These are phyloP conservation scores for Liparis tanakae DNA, from an alignment of 2,797 vertebrate genomes.

Conservation along the genomic window DNA sequence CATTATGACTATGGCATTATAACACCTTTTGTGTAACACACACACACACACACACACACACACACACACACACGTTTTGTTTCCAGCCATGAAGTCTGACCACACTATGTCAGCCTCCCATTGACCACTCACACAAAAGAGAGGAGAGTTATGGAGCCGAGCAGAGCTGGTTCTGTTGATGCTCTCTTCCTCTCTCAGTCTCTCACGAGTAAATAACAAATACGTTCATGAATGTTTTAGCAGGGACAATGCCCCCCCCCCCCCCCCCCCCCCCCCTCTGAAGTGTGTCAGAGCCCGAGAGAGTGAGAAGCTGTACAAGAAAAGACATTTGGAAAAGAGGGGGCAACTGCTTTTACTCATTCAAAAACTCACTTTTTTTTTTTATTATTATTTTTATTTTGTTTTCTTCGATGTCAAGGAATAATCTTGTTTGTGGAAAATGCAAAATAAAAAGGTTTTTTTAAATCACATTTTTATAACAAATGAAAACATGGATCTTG, in stretches of 20 bases:
- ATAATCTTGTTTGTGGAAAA: no score
- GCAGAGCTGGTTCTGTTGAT: constrained; percentile 31
- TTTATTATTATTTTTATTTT: no score
- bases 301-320: constrained; percentile 42
- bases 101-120: constrained; percentile 46
- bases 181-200: constrained; percentile 17
- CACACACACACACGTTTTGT: constrained; percentile 46
- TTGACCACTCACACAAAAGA: constrained; percentile 57
- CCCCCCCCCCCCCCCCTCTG: constrained; percentile 55
- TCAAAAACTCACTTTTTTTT: constrained; percentile 23
- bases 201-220: constrained; percentile 67
- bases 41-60: constrained; percentile 19
- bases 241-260: constrained; percentile 57
- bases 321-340: constrained; percentile 24
- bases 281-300: constrained; percentile 68
- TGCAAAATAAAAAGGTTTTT: no score
- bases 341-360: constrained; percentile 26
- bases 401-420: no score
- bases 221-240: constrained; percentile 75
- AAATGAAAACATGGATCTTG: constrained; percentile 2
- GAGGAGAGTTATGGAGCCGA: constrained; percentile 41
- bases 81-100: constrained; percentile 51
- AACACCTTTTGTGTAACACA: constrained; percentile 42
- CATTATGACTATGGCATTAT: constrained; percentile 41
- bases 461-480: constrained; percentile 16